Conservation (phyloP, 2,888 invertebrate species). For the Ormyrus pomaceus region DNA sequence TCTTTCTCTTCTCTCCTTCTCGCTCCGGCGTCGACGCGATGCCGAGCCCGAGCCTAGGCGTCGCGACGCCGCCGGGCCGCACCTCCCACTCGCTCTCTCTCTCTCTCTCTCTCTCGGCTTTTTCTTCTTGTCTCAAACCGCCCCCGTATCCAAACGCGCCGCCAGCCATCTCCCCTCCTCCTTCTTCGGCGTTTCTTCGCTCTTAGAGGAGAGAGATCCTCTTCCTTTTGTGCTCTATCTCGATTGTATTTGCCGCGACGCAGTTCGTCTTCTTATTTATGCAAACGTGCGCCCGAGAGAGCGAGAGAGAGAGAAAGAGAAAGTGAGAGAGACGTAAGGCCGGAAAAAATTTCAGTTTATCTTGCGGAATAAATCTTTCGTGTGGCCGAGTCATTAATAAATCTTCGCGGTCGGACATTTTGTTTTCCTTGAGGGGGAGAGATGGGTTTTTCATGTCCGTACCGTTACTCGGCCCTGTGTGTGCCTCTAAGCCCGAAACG, state of each 20-base stretch:
- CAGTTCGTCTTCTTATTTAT: conserved; percentile 46
- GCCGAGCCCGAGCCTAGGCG: conserved; percentile 59
- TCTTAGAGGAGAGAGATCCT: conserved; percentile 16
- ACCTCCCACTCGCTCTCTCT: conserved; percentile 25
- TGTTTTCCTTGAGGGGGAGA: conserved; percentile 17
- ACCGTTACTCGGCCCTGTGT: too few species aligned
- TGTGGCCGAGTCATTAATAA: conserved; percentile 36
- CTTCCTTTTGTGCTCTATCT: conserved; percentile 44
- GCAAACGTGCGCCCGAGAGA: conserved; percentile 8
- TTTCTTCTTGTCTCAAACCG: background rate
- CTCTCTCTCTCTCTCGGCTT: background rate
- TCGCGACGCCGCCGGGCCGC: conserved; percentile 59
- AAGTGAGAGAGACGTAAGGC: too few species aligned
- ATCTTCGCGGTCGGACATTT: conserved; percentile 30
- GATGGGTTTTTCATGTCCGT: background rate
- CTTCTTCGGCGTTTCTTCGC: conserved; percentile 41
- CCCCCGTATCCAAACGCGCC: background rate
- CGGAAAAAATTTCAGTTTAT: conserved; percentile 28
- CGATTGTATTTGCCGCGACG: conserved; percentile 33
- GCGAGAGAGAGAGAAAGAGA: too few species aligned
- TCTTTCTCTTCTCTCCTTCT: conserved; percentile 32
- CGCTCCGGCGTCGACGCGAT: background rate
- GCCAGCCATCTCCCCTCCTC: conserved; percentile 35
- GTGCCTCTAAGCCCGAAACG: too few species aligned
- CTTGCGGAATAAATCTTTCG: conserved; percentile 18